These are phyloP conservation scores for Lasioglossum villosulum DNA, from an alignment of 2,888 invertebrate genomes.

Conservation along the genomic window DNA sequence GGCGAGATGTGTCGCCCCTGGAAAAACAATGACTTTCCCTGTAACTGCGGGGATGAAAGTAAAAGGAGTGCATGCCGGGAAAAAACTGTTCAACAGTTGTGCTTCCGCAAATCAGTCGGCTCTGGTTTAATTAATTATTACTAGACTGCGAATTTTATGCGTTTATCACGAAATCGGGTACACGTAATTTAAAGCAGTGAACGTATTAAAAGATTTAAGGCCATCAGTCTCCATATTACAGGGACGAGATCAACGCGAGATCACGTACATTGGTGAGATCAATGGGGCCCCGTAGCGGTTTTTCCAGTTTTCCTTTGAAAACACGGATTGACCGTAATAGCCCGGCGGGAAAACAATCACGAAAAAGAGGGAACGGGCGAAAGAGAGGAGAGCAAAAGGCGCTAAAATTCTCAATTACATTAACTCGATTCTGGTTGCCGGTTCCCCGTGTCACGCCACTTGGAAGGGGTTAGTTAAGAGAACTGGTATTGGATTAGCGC, in stretches of 20 bases:
- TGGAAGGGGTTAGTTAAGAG: conserved; percentile 81
- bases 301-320: conserved; percentile 32
- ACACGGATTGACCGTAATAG: conserved; percentile 22
- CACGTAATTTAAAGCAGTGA: too few relatives aligned
- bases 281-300: neutral
- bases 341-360: conserved; percentile 40
- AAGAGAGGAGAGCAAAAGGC: conserved; percentile 71
- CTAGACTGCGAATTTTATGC: neutral
- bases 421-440: conserved; percentile 79
- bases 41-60: conserved; percentile 49
- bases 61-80: conserved; percentile 40
- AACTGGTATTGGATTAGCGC: conserved; percentile 77
- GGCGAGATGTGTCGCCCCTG: conserved; percentile 59
- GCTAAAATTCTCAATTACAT: conserved; percentile 81
- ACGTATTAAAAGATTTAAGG: too few relatives aligned
- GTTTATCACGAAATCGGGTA: too few relatives aligned
- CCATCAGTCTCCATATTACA: too few relatives aligned
- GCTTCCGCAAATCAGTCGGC: neutral
- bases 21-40: conserved; percentile 64
- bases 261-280: neutral
- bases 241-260: too few relatives aligned
- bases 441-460: conserved; percentile 74
- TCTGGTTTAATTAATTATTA: neutral
- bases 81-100: conserved; percentile 17
- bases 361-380: conserved; percentile 30